Percentiles rank a stretch among this genome's conserved stretches.
phyloP scores from a whole-genome alignment of 2,797 vertebrate species.

The Alcedo atthis region DNA sequence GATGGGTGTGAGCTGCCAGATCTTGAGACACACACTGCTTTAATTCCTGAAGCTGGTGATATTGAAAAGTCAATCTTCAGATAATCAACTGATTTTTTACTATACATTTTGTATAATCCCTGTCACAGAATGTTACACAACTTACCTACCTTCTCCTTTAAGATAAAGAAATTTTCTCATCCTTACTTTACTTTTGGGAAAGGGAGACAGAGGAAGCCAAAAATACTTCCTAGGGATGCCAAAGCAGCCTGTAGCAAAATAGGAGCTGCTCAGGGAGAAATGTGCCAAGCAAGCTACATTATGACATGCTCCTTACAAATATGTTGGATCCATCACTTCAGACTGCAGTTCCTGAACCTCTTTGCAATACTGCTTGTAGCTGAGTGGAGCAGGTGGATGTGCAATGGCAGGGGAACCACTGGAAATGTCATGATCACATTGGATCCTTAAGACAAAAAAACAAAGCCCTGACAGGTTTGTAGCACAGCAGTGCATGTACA shows the following conservation, averaged over 20 bases:
- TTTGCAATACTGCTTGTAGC: background rate
- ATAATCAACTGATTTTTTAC: background rate
- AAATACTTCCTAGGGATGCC: background rate
- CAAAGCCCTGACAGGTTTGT: accelerated
- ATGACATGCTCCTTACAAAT: background rate
- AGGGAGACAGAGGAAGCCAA: constrained; percentile 1
- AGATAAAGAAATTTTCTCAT: background rate
- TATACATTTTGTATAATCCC: background rate
- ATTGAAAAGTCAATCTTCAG: background rate
- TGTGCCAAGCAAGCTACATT: too few relatives aligned
- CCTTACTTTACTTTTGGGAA: background rate
- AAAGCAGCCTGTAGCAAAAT: background rate
- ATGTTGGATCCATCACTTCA: background rate
- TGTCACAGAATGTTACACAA: background rate
- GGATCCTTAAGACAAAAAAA: background rate
- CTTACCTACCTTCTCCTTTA: background rate
- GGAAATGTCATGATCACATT: accelerated
- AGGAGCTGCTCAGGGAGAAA: background rate
- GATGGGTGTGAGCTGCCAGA: background rate
- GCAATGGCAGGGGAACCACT: background rate
- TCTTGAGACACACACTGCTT: background rate
- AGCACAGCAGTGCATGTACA: accelerated
- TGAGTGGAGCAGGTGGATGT: background rate
- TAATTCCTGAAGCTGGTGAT: background rate
- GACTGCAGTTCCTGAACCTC: background rate